Base-by-base conservation (phyloP, 2,113 vertebrate genomes). In the Agelaius tricolor region DNA sequence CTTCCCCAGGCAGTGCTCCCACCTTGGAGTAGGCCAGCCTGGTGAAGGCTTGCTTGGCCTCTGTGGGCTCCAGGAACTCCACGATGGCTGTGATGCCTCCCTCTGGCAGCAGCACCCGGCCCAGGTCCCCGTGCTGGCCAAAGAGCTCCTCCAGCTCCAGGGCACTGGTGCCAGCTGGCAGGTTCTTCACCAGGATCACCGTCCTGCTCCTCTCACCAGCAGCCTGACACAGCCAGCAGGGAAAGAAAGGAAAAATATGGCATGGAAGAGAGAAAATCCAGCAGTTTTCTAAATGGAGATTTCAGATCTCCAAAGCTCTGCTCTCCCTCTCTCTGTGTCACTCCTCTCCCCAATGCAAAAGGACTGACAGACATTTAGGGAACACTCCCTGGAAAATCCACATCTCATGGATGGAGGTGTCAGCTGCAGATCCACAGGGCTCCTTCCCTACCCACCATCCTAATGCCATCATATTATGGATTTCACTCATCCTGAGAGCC, bases 1-100 rank as follows among this genome's bases (percentile, higher is more conserved):
- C 1, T 3, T 23, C 8, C 43, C 39, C 74, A 39, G 27, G 33
- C n/a, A 57, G 47, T 46, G 63, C 13, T 51, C 57, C 27, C 84
- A 99, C 99, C 98, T 98, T 99, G 91, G 98, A 98, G 95, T 99
- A 99, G n/a, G 99, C 99, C 90, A 99, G 98, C 44, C 95, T 98
- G 33, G 97, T 98, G 97, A 99, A 99, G 2, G 99, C 99, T 59
- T 95, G 98, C 83, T 99, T 99, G 31, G 99, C 99, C 97, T 99
- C 99, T 1, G 98, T 97, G 6, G 98, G 98, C 95, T 99, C 99
- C 89, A 99, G 97, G 96, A 99, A 99, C 97, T 99, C 99, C 55
- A 99, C 97, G 9, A 99, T 97, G 78, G 99, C 99, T 0, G 99
- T 99, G 96, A 99, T 89, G 4, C 99, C 99, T 3, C 99, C 99